phyloP scores from a whole-genome alignment of 2,113 vertebrate species.

The Malurus cyaneus region DNA sequence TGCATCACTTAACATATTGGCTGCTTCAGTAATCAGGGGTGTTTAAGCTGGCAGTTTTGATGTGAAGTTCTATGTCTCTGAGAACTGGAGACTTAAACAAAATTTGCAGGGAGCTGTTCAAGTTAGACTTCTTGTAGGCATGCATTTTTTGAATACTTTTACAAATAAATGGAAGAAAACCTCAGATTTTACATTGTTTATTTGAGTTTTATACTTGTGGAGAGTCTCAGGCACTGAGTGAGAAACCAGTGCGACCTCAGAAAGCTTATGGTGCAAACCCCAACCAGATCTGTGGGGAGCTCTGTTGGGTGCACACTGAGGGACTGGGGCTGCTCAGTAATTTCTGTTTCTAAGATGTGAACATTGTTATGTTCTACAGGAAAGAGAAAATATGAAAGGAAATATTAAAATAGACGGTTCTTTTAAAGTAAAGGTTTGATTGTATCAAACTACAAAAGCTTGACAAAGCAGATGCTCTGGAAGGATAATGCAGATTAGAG shows the following conservation, averaged over 20 bases:
- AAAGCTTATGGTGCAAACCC: neutral
- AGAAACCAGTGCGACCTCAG: neutral
- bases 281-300: neutral
- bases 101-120: neutral
- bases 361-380: neutral
- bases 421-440: neutral
- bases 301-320: accelerated
- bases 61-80: neutral
- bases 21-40: neutral
- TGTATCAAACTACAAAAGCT: neutral
- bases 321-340: neutral
- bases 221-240: neutral
- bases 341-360: neutral
- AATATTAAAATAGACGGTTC: neutral
- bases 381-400: neutral
- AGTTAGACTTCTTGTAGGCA: neutral
- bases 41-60: neutral
- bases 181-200: neutral
- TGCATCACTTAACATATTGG: neutral
- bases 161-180: neutral
- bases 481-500: neutral
- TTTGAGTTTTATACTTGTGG: neutral
- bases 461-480: neutral
- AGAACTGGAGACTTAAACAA: neutral
- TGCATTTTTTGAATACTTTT: neutral